Base-by-base conservation (phyloP, 30 jellyfish, hydroid and myxozoan genomes). In the Cassiopea andromeda region DNA sequence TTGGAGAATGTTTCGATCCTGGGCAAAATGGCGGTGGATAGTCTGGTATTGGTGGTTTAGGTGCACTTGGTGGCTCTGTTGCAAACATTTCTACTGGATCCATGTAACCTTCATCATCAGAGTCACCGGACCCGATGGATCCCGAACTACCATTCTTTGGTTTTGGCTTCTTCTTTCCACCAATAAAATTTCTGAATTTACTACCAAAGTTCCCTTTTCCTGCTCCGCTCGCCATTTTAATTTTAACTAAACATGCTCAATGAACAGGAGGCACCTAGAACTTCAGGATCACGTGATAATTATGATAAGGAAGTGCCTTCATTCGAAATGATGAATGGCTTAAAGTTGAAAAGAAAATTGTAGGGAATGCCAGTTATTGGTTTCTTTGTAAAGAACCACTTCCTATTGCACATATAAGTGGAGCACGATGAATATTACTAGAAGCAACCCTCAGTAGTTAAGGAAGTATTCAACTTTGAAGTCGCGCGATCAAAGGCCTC, bases 81-180 rank as follows among this genome's bases (percentile, higher is more conserved):
- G 98, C 85, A 73, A 93, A 89, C 19, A 89, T 38, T 18, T 86
- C 97, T 43, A 90, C 90, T 60, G 98, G 98, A 77, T 94, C 98
- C 89, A 84, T 94, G 73, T 94, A 94, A 16, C 98, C 98, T 46
- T 94, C 98, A 13, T 94, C 98, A 43, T 94, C 98, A 14, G 97
- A 90, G 44, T 90, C 97, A 4, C 80, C 97, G 8, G 94, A 87
- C 3, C 85, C 90, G 19, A 69, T 71, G 2, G 90, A 81, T 18
- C 90, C 91, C 1, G 96, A 66, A 64, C 89, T 86, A n/a, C 89
- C 93, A 78, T 88, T n/a, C 60, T 90, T 83, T 3, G 68, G 81
- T 38, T 89, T 89, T 43, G 82, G 89, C 48, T 90, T 90, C 97
- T 90, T 90, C 90, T 90, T 90, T 9, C 85, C 90, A 48, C 97